Evolutionary conservation across 2,113 vertebrate genomes (phyloP).

Genomic region (Nannobrachium achirus): DNA sequence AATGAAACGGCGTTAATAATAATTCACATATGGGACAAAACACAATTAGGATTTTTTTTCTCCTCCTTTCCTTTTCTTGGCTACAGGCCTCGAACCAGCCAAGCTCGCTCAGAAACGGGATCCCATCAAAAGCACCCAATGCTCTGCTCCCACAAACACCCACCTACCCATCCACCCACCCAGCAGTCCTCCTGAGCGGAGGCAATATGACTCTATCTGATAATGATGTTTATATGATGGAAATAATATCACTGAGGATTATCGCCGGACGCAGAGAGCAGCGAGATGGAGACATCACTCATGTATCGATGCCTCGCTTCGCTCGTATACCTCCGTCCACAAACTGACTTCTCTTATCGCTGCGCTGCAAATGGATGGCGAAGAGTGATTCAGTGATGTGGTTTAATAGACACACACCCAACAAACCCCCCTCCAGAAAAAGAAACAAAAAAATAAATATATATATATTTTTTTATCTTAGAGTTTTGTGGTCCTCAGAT

Average conservation of each 20-base stretch:
- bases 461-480: constrained; percentile 44
- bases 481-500: constrained; percentile 18
- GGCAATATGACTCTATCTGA: constrained; percentile 54
- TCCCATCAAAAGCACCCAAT: constrained; percentile 74
- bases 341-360: constrained; percentile 61
- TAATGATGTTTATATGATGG: constrained; percentile 67
- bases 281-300: constrained; percentile 63
- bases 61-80: constrained; percentile 61
- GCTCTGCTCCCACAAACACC: too few relatives aligned
- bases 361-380: constrained; percentile 32
- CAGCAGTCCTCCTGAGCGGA: constrained; percentile 69
- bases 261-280: constrained; percentile 55
- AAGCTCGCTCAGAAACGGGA: constrained; percentile 65
- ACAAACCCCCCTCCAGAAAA: constrained; percentile 14
- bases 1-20: constrained; percentile 83
- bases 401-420: constrained; percentile 41
- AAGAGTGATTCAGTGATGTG: constrained; percentile 34
- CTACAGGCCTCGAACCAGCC: constrained; percentile 73
- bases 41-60: constrained; percentile 74
- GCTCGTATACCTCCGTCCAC: constrained; percentile 16
- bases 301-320: constrained; percentile 36
- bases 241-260: constrained; percentile 67
- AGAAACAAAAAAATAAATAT: background rate
- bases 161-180: constrained; percentile 47
- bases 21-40: constrained; percentile 81